Conservation (phyloP, 2,113 vertebrate genomes). For the Elephas maximus region DNA sequence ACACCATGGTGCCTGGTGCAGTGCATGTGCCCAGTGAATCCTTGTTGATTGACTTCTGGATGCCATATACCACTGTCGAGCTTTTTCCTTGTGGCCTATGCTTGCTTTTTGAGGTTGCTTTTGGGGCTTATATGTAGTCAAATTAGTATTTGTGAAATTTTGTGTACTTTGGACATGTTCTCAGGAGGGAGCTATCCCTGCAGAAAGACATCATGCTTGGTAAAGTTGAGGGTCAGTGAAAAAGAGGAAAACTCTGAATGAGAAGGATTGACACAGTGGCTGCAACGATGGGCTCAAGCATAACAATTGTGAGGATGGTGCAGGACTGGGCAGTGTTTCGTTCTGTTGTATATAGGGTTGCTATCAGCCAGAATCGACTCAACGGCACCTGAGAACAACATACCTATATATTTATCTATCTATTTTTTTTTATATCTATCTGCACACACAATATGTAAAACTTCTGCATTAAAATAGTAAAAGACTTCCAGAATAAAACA, state of each 20-base stretch:
- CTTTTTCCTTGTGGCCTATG: neutral
- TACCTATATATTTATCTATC: neutral
- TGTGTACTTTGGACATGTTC: neutral
- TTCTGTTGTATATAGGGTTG: no score
- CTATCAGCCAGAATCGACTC: no score
- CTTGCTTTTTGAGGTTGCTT: neutral
- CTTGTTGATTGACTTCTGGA: neutral
- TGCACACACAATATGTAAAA: neutral
- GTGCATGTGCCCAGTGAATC: no score
- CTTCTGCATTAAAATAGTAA: neutral
- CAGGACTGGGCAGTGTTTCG: no score
- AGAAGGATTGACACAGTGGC: no score
- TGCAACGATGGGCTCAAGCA: no score
- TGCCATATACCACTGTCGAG: fast-evolving
- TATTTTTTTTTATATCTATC: neutral
- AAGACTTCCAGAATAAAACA: neutral
- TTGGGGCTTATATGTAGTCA: neutral
- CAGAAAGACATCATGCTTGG: no score
- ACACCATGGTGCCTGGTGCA: neutral
- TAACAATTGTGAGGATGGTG: no score
- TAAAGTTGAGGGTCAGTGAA: no score
- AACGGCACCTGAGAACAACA: no score
- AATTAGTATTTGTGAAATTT: neutral
- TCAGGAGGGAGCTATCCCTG: no score
- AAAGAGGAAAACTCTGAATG: no score